Base-by-base conservation (phyloP, 2,797 vertebrate genomes). In the Danio tinwini region DNA sequence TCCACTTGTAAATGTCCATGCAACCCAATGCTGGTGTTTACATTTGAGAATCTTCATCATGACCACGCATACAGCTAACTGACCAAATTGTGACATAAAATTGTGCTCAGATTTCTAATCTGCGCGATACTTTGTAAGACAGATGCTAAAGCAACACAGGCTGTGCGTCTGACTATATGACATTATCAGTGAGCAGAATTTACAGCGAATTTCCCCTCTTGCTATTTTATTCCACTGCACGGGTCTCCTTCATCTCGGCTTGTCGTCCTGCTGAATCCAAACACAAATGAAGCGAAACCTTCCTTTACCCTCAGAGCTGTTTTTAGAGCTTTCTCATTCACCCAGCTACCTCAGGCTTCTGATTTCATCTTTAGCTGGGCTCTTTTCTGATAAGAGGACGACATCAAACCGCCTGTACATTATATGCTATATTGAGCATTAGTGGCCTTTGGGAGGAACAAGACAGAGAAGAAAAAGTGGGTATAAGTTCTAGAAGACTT, bases 301-400 rank as follows among this genome's bases (percentile, higher is more conserved):
- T 53, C 56, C 13, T 40, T 10, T 67, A 29, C 59, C 74, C 71
- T 79, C 9, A 14, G 47, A 56, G 52, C 42, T 59, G 61, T 83
- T 85, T 79, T 53, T 58, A 75, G 19, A 45, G 72, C 44, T 64
- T 76, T 69, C 50, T 52, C 39, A 21, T 53, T 72, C 56, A 17
- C 13, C 42, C 39, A 5, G n/a, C 13, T 76, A 69, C 39, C 70
- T 82, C 40, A 5, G 62, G n/a, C 55, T 44, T 62, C 21, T 61
- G 78, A 81, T 74, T 80, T 65, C 63, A 82, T 82, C 80, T 81
- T 59, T 58, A 76, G 69, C 55, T 78, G 73, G 58, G 56, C 79
- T 19, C 45, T 65, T 81, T 68, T 61, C 39, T 78, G 70, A 80
- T 67, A 58, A 75, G 71, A 67, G 70, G 52, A 44, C 61, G 72